phyloP scores from a whole-genome alignment of 1,140 invertebrate species.

The Colletes latitarsis region DNA sequence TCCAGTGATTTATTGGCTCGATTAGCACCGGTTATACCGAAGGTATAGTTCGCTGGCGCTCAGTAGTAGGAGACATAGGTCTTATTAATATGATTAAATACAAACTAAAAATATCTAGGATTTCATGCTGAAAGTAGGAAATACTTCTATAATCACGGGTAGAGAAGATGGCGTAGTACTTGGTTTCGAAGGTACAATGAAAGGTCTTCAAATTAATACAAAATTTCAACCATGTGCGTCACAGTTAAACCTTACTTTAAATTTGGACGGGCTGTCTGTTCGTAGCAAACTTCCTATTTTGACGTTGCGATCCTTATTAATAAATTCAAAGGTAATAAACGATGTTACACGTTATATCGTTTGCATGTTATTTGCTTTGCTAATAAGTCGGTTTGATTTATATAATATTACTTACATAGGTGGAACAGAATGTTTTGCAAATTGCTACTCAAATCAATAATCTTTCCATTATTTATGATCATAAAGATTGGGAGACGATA shows the following conservation, averaged over 20 bases:
- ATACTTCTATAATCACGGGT: constrained; percentile 85
- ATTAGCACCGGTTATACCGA: constrained; percentile 87
- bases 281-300: constrained; percentile 83
- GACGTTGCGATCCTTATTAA: constrained; percentile 85
- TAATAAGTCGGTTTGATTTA: neutral
- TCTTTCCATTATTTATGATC: constrained; percentile 87
- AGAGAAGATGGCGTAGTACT: constrained; percentile 83
- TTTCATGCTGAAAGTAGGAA: constrained; percentile 86
- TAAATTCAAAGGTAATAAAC: constrained; percentile 86
- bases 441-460: constrained; percentile 86
- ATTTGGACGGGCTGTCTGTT: constrained; percentile 85
- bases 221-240: constrained; percentile 80
- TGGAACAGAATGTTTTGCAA: constrained; percentile 85
- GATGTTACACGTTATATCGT: neutral
- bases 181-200: constrained; percentile 78
- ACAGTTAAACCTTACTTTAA: constrained; percentile 84
- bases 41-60: constrained; percentile 79
- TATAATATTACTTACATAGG: constrained; percentile 76
- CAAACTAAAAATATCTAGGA: constrained; percentile 80
- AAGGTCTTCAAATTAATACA: constrained; percentile 81
- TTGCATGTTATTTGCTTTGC: neutral
- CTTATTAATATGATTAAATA: constrained; percentile 1
- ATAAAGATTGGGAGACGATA: constrained; percentile 81
- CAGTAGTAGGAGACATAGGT: neutral
- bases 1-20: constrained; percentile 70